Percentiles rank a stretch among this genome's conserved stretches.
Conservation (phyloP, 2,113 vertebrate genomes). For the Formicarius rufipectus region DNA sequence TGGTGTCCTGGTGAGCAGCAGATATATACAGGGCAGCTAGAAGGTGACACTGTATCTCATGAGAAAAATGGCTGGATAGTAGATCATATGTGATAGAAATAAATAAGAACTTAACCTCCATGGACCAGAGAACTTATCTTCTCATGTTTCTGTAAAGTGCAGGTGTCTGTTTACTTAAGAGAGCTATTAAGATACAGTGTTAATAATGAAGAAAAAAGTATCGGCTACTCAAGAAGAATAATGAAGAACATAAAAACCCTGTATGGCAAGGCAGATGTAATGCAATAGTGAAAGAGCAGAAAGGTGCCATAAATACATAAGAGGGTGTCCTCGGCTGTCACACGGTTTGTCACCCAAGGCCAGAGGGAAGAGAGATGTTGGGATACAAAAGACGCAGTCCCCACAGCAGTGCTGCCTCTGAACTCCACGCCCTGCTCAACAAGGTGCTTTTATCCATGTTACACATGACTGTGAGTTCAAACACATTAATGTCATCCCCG, state of each 20-base stretch:
- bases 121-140: background rate
- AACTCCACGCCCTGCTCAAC: background rate
- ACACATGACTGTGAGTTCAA: background rate
- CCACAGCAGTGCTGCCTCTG: background rate
- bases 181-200: background rate
- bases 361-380: background rate
- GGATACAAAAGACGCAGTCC: background rate
- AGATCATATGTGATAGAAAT: background rate
- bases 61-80: background rate
- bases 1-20: background rate
- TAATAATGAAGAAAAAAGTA: background rate
- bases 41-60: background rate
- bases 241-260: background rate
- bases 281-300: background rate
- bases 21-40: background rate
- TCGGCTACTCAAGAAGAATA: background rate
- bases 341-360: background rate
- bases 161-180: constrained; percentile 22
- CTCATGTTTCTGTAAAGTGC: background rate
- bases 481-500: background rate
- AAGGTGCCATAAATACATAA: background rate
- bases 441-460: background rate
- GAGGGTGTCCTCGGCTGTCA: background rate
- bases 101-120: background rate
- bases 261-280: background rate